Base-by-base conservation (phyloP, 64 coral and sea anemone species). In the Astreopora myriophthalma region DNA sequence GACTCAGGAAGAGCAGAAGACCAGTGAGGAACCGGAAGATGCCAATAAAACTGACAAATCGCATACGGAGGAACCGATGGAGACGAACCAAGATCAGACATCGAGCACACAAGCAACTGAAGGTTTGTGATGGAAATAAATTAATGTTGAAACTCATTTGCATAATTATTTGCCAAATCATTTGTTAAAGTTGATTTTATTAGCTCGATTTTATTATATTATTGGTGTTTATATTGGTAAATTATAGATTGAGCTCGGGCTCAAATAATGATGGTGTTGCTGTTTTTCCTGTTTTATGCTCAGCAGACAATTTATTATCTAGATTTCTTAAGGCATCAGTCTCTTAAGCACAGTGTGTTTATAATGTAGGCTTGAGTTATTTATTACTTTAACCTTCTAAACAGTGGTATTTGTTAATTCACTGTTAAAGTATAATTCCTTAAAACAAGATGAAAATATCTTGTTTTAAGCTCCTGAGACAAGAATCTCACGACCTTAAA, bases 11-110 rank as follows among this genome's bases (percentile, higher is more conserved):
- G 79, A 63, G 14, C 55, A 83, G 0, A 83, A 61, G 20, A 10
- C 16, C 3, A 13, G 25, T 11, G 46, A 79, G 26, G 48, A 76
- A 10, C 25, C 32, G 13, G 44, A 52, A 79, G 27, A 52, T 29
- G 75, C 19, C 27, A 28, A 46, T 14, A 35, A 83, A 37, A 3
- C 57, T n/a, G 55, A 37, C 1, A 16, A 46, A 46, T n/a, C n/a
- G n/a, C n/a, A n/a, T n/a, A n/a, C n/a, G n/a, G 42, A 19, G 16
- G 79, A 83, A 83, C 34, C 79, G 0, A 83, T 65, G 79, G 79
- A 83, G 17, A 83, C 79, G 8, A 64, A 29, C 33, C 55, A 64
- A 38, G 79, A 40, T 37, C 10, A 5, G 37, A 8, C 76, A 1
- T 22, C 79, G 10, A 83, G 20, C 10, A 38, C 55, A 7, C 14